These are phyloP conservation scores for Liolophura sinensis DNA, from an alignment of 1,140 invertebrate genomes.

Conservation along the genomic window DNA sequence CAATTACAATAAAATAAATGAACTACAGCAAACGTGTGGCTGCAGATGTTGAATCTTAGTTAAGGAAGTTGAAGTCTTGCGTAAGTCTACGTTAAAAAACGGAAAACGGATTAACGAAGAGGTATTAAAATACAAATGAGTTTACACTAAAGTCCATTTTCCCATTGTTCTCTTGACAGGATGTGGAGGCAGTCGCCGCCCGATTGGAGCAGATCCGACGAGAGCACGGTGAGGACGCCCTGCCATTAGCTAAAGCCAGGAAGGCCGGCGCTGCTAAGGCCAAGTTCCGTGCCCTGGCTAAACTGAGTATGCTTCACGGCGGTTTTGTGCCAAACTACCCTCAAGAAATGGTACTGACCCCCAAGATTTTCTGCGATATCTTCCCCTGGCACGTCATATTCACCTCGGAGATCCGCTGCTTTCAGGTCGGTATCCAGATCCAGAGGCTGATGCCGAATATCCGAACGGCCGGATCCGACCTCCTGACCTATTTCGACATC, in stretches of 20 bases:
- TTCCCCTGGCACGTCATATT: slow-evolving; percentile 60
- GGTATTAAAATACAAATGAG: no score
- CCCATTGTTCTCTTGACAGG: slow-evolving; percentile 16
- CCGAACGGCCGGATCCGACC: slow-evolving; percentile 62
- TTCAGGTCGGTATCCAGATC: slow-evolving; percentile 49
- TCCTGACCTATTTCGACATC: slow-evolving; percentile 42
- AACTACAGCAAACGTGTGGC: no score
- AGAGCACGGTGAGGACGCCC: slow-evolving; percentile 29
- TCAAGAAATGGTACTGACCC: slow-evolving; percentile 26
- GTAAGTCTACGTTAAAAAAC: no score
- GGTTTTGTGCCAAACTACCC: slow-evolving; percentile 36
- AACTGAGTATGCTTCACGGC: slow-evolving; percentile 26
- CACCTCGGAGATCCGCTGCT: slow-evolving; percentile 48
- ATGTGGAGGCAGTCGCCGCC: slow-evolving; percentile 30
- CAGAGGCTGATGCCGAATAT: slow-evolving; percentile 69
- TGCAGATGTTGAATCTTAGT: no score
- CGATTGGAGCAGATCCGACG: slow-evolving; percentile 31
- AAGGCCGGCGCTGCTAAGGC: slow-evolving; percentile 12
- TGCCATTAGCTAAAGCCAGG: slow-evolving; percentile 24
- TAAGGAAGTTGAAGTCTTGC: no score
- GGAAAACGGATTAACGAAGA: no score
- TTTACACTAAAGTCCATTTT: not conserved
- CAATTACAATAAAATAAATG: no score
- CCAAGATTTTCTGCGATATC: slow-evolving; percentile 42
- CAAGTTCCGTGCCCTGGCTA: slow-evolving; percentile 32